phyloP scores from a whole-genome alignment of 2,797 vertebrate genomes.

The Cuculus canorus region DNA sequence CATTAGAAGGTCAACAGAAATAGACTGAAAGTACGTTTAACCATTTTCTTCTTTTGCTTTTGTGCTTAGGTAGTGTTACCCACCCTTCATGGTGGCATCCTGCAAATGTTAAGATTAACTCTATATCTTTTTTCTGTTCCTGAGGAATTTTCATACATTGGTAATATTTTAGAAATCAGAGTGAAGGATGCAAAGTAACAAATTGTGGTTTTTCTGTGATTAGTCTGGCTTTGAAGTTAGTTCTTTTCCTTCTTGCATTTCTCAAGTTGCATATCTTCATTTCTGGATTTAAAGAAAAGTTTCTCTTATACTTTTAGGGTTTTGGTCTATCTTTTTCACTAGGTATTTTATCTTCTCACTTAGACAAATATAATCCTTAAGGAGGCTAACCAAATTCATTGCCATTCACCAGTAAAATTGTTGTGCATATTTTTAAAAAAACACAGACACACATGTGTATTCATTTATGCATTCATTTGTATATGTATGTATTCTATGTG shows the following conservation, averaged over 20 bases:
- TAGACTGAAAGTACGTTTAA: conserved; percentile 74
- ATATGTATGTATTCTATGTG: neutral
- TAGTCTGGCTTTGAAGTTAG: neutral
- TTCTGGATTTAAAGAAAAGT: neutral
- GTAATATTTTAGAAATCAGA: conserved; percentile 57
- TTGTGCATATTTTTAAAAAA: rapidly evolving
- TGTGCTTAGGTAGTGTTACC: conserved; percentile 76
- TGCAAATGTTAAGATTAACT: conserved; percentile 74
- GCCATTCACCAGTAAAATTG: neutral
- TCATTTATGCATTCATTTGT: neutral
- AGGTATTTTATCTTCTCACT: neutral
- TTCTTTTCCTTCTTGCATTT: neutral
- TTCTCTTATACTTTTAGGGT: conserved; percentile 1
- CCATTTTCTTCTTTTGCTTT: conserved; percentile 80
- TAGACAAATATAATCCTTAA: neutral
- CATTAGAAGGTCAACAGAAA: conserved; percentile 62
- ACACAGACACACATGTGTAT: rapidly evolving
- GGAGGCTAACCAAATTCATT: neutral
- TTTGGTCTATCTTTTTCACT: neutral
- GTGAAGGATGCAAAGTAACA: neutral
- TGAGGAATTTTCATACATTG: conserved; percentile 70
- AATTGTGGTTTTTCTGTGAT: neutral
- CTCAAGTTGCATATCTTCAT: neutral
- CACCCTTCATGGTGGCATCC: conserved; percentile 75
- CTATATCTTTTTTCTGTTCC: conserved; percentile 16